Base-by-base conservation (phyloP, 1,140 invertebrate species). In the Periplaneta americana region DNA sequence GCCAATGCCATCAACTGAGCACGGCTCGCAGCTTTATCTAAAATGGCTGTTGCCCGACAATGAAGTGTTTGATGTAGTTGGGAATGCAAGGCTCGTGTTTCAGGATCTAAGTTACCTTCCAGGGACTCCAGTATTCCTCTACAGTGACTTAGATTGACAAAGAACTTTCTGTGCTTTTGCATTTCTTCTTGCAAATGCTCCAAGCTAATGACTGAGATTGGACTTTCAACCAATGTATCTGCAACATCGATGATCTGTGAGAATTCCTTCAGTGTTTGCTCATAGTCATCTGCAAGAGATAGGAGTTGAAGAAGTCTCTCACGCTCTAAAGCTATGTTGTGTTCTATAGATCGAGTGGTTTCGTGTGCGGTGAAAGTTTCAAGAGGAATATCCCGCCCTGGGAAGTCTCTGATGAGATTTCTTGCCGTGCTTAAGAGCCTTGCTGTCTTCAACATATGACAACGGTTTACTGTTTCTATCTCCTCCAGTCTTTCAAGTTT, bases 131-230 rank as follows among this genome's bases (percentile, higher is more conserved):
- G 87, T 83, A 96, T 95, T 33, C 82, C 78, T 84, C 94, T 91
- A 84, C 96, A 97, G 82, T 96, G 95, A 84, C 95, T 96, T 15
- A 97, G 87, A 84, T 96, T 96, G 0, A 95, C 93, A 85, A 97
- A 97, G 88, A 97, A 96, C 85, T 96, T 96, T 74, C 95, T 91
- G 85, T 96, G 95, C 85, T 96, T 97, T 84, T 96, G 95, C 88
- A 97, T 95, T 88, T 96, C 96, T 85, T 96, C 94, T 84, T 95
- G 94, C 15, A 97, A 87, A 84, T 96, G 93, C 84, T 94, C 92
- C 80, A 96, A 88, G 83, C 93, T 93, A 57, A 90, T 91, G 1
- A 95, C 95, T 2, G 92, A 91, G 35, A 96, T 93, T 28, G 93
- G 93, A 84, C 92, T 93, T 74, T 95, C 93, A 5, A 96, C 88